Evolutionary conservation across 2,888 invertebrate genomes (phyloP).

Genomic region (Chrysopilus asiliformis): DNA sequence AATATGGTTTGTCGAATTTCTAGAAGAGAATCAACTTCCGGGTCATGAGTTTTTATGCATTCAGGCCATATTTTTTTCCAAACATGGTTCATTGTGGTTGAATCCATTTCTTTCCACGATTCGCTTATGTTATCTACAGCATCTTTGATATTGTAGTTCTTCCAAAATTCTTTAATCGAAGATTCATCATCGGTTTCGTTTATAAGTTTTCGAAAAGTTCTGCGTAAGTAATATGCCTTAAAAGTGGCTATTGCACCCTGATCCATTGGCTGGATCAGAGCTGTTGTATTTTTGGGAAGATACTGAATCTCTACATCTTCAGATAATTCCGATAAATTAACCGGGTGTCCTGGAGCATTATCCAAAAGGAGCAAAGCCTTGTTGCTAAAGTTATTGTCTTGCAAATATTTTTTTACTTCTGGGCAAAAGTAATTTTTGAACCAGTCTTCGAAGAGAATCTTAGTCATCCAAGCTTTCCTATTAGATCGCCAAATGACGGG

Average conservation of each 20-base stretch:
- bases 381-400: constrained; percentile 15
- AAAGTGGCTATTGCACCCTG: constrained; percentile 15
- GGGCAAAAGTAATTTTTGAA: constrained; percentile 16
- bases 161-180: constrained; percentile 16
- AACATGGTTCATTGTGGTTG: constrained; percentile 17
- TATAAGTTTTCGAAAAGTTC: constrained; percentile 10
- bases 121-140: constrained; percentile 17
- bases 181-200: constrained; percentile 6
- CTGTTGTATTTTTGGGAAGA: constrained; percentile 19
- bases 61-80: constrained; percentile 19
- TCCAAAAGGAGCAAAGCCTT: constrained; percentile 17
- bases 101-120: too few species aligned
- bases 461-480: constrained; percentile 19
- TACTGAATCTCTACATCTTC: constrained; percentile 11
- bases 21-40: constrained; percentile 15
- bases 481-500: constrained; percentile 21
- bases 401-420: constrained; percentile 15
- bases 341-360: constrained; percentile 17
- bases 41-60: constrained; percentile 15
- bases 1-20: constrained; percentile 14
- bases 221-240: constrained; percentile 15
- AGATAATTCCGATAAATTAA: constrained; percentile 12
- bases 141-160: too few species aligned
- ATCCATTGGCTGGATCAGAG: constrained; percentile 17
- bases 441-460: constrained; percentile 12